A percentile compares a stretch with the other conserved stretches of the same genome.
Evolutionary conservation across 2,113 vertebrate species (phyloP).

Genomic region (Laticauda laticaudata): DNA sequence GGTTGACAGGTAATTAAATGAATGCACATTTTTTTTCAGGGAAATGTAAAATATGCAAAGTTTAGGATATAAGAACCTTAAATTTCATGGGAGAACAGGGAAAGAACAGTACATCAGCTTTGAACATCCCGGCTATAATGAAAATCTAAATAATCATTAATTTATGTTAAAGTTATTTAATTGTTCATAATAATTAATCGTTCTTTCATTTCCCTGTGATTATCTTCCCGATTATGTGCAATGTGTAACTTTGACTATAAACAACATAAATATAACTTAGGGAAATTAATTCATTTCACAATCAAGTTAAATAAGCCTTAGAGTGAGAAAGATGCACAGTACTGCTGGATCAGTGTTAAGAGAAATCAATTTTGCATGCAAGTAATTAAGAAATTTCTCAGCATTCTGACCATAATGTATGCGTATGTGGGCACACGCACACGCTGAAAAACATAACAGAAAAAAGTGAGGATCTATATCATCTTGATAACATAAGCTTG

Average conservation of each 20-base stretch:
- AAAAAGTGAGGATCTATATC: not conserved
- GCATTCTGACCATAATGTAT: not conserved
- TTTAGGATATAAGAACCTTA: not conserved
- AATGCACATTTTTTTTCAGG: not conserved
- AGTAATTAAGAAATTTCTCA: not conserved
- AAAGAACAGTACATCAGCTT: not conserved
- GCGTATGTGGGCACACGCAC: not conserved
- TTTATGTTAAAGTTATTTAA: not conserved
- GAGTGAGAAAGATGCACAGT: not conserved
- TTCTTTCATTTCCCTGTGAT: not conserved
- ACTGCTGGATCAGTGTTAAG: not conserved
- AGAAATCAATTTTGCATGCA: not conserved
- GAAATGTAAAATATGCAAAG: not conserved
- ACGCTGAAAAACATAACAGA: not conserved
- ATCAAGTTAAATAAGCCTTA: slow-evolving; percentile 1
- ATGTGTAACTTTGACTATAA: not conserved
- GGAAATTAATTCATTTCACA: not conserved
- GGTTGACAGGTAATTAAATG: not conserved
- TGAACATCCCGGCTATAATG: not conserved
- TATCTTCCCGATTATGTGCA: not conserved
- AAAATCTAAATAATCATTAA: not conserved
- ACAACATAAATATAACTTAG: not conserved
- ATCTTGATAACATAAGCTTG: not conserved
- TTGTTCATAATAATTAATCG: not conserved
- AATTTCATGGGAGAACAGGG: not conserved